Percentiles rank a stretch among this genome's conserved stretches.
Evolutionary conservation across 2,797 vertebrate species (phyloP).

Genomic region (Oophaga sylvatica): DNA sequence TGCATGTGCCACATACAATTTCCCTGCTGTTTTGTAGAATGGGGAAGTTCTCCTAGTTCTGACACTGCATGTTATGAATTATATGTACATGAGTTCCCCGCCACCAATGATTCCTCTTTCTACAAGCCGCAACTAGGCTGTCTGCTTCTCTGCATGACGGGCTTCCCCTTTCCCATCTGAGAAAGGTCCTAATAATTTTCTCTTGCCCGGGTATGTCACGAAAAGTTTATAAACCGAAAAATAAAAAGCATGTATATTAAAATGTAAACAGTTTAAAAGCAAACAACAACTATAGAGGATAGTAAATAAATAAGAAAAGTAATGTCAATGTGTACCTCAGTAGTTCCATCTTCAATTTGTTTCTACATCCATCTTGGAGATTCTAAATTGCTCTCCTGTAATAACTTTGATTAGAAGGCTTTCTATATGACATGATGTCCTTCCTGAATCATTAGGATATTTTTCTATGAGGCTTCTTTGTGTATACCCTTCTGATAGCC

Average conservation of each 20-base stretch:
- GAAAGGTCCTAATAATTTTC: background rate
- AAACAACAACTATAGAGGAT: no score
- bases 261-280: background rate
- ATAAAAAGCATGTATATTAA: background rate
- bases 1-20: slow-evolving; percentile 7
- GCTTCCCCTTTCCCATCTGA: slow-evolving; percentile 39
- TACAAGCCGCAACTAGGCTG: slow-evolving; percentile 35
- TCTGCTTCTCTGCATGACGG: slow-evolving; percentile 38
- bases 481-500: no score
- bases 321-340: background rate
- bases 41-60: slow-evolving; percentile 48
- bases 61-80: slow-evolving; percentile 29
- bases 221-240: background rate
- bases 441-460: background rate
- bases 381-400: background rate
- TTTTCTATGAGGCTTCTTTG: no score
- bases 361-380: background rate
- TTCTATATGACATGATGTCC: background rate
- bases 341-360: background rate
- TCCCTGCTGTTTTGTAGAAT: slow-evolving; percentile 18
- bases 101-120: slow-evolving; percentile 54
- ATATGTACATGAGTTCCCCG: slow-evolving; percentile 33
- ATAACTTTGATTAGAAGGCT: background rate
- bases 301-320: background rate
- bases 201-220: background rate